These are phyloP conservation scores for Tenthredo mesomela DNA, from an alignment of 2,888 invertebrate species.

Conservation along the genomic window DNA sequence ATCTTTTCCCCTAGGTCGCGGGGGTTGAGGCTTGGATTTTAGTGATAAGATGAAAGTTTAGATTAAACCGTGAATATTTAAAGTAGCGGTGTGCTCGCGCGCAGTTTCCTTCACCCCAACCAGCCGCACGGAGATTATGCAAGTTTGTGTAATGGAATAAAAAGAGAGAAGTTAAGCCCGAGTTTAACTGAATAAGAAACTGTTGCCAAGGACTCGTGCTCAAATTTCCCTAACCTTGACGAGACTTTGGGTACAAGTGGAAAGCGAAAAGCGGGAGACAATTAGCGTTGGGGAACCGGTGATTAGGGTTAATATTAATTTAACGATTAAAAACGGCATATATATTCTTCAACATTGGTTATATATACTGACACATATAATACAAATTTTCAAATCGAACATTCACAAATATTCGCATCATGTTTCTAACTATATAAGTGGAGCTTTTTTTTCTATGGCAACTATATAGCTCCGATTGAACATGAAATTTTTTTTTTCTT, in stretches of 20 bases:
- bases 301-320: conserved; percentile 31
- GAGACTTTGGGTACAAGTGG: conserved; percentile 21
- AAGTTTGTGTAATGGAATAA: conserved; percentile 65
- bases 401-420: background rate
- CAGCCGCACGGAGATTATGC: conserved; percentile 59
- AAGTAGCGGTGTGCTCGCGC: conserved; percentile 53
- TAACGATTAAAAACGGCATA: background rate
- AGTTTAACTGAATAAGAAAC: conserved; percentile 48
- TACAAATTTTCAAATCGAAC: background rate
- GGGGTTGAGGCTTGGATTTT: conserved; percentile 55
- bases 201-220: conserved; percentile 26
- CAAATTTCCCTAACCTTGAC: conserved; percentile 38
- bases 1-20: background rate
- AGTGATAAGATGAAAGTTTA: conserved; percentile 70
- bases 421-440: background rate
- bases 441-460: background rate
- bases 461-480: background rate
- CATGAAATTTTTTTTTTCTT: background rate
- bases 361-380: background rate
- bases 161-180: conserved; percentile 53
- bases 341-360: background rate
- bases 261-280: conserved; percentile 7
- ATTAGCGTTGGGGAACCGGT: background rate
- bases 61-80: conserved; percentile 72
- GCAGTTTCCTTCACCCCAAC: conserved; percentile 17